These are phyloP conservation scores for Scortum barcoo DNA, from an alignment of 2,113 vertebrate genomes.

Conservation along the genomic window DNA sequence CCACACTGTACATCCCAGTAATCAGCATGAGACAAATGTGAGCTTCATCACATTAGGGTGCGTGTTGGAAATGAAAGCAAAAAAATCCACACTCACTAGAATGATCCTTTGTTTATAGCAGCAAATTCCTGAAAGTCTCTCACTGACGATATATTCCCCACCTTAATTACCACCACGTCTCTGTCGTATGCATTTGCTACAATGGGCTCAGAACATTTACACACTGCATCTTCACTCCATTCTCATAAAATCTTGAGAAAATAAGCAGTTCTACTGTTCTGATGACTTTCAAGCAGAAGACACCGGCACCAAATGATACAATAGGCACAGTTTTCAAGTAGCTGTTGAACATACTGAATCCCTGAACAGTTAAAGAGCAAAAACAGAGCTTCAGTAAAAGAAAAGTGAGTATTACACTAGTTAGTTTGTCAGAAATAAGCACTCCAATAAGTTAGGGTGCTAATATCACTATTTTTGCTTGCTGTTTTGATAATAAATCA, in stretches of 20 bases:
- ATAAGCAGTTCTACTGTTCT: background rate
- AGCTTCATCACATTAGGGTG: slow-evolving; percentile 7
- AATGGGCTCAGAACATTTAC: background rate
- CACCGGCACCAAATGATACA: background rate
- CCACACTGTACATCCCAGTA: slow-evolving; percentile 12
- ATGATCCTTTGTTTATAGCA: slow-evolving; percentile 11
- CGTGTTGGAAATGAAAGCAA: slow-evolving; percentile 18
- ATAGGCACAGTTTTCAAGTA: background rate
- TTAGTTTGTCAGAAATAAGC: background rate
- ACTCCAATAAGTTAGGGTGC: background rate
- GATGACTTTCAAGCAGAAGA: background rate
- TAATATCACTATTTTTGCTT: background rate
- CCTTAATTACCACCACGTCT: background rate
- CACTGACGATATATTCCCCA: background rate
- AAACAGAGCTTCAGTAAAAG: background rate
- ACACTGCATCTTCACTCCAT: background rate
- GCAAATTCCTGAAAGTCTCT: background rate
- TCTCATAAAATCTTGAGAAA: background rate
- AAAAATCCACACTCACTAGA: background rate
- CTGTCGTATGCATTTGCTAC: background rate
- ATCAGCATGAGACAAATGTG: slow-evolving; percentile 17
- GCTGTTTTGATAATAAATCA: too few relatives aligned
- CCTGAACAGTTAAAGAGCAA: background rate
- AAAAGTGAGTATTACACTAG: background rate
- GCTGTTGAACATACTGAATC: background rate